These are phyloP conservation scores for Osmoderma eremita DNA, from an alignment of 2,888 invertebrate species.

Conservation along the genomic window DNA sequence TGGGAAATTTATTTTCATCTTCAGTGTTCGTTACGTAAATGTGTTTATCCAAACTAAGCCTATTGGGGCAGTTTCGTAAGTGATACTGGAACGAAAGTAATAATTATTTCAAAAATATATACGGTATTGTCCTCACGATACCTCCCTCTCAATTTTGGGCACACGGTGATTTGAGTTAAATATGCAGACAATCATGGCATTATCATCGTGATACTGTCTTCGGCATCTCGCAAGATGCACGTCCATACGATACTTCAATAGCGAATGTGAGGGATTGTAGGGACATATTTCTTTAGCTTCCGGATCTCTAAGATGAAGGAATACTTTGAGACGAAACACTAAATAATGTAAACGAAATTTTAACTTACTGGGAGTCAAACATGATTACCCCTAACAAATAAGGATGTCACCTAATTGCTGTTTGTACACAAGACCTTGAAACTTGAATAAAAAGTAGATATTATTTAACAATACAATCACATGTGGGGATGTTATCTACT, in stretches of 20 bases:
- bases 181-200: constrained; percentile 7
- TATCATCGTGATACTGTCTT: constrained; percentile 9
- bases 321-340: too few species aligned
- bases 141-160: constrained; percentile 2
- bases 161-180: constrained; percentile 25
- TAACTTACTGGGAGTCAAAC: constrained; percentile 8
- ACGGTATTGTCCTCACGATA: neutral
- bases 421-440: too few species aligned
- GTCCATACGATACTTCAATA: constrained; percentile 17
- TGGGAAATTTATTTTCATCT: constrained; percentile 3
- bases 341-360: too few species aligned
- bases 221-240: constrained; percentile 21
- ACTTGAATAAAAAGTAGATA: too few species aligned
- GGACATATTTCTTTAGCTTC: constrained; percentile 12
- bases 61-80: constrained; percentile 9
- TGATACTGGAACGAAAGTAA: constrained; percentile 10
- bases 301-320: constrained; percentile 4
- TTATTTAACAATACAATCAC: too few species aligned
- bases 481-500: too few species aligned
- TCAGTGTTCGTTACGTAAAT: neutral
- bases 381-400: neutral
- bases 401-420: too few species aligned
- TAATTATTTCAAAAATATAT: neutral
- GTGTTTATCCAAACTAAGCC: constrained; percentile 27
- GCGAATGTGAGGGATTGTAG: constrained; percentile 25